Evolutionary conservation across 2,113 vertebrate species (phyloP).

Genomic region (Tragelaphus scriptus): DNA sequence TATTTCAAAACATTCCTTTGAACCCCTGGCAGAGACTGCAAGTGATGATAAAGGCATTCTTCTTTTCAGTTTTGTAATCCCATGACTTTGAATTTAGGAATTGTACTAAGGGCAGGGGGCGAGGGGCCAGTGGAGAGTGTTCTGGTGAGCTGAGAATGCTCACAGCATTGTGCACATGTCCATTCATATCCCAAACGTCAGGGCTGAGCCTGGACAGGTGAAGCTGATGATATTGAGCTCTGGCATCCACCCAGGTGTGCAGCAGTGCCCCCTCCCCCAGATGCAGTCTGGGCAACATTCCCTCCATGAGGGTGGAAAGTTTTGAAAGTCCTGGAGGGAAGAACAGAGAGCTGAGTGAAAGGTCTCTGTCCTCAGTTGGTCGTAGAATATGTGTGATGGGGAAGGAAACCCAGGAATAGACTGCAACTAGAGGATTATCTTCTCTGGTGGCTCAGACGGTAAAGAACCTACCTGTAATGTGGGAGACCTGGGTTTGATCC

Average conservation of each 20-base stretch:
- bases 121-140: neutral
- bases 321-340: neutral
- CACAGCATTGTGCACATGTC: neutral
- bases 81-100: neutral
- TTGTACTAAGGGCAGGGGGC: neutral
- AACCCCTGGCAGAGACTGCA: neutral
- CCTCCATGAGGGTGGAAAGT: neutral
- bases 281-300: neutral
- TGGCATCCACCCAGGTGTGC: neutral
- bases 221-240: neutral
- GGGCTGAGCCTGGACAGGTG: neutral
- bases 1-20: neutral
- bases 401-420: neutral
- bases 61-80: neutral
- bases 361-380: neutral
- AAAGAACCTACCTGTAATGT: neutral
- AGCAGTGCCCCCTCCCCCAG: accelerated
- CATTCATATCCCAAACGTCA: neutral
- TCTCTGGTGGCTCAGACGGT: neutral
- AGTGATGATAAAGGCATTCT: neutral
- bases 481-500: neutral
- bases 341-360: neutral
- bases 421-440: neutral
- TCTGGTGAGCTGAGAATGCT: neutral
- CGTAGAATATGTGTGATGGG: neutral